A percentile compares a stretch with the other conserved stretches of the same genome.
Evolutionary conservation across 1,140 invertebrate genomes (phyloP).

Genomic region (Achroia grisella): DNA sequence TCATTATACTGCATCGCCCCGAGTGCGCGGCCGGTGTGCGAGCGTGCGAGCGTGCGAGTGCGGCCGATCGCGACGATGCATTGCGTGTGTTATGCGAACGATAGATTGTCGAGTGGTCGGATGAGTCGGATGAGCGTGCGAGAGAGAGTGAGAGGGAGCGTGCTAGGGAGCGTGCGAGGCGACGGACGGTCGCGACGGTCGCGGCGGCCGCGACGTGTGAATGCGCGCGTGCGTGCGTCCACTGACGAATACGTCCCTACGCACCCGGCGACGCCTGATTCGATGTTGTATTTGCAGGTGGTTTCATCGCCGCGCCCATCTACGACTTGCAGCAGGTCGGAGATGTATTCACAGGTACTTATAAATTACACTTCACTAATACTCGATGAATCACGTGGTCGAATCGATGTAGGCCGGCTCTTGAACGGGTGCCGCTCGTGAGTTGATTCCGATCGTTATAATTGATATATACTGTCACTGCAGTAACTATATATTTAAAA

Average conservation of each 20-base stretch:
- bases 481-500: too few relatives aligned
- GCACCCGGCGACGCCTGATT: constrained; percentile 2
- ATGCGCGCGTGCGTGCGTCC: constrained; percentile 11
- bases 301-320: constrained; percentile 75
- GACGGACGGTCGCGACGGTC: constrained; percentile 2
- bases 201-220: constrained; percentile 4
- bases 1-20: constrained; percentile 36
- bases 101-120: constrained; percentile 18
- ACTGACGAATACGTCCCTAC: constrained; percentile 2
- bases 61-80: too few relatives aligned
- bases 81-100: too few relatives aligned
- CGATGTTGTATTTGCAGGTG: constrained; percentile 29
- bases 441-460: too few relatives aligned
- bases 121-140: constrained; percentile 8
- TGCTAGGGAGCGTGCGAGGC: constrained; percentile 8
- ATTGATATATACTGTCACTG: too few relatives aligned
- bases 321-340: constrained; percentile 90
- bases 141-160: constrained; percentile 3
- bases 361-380: too few relatives aligned
- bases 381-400: too few relatives aligned
- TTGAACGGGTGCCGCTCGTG: too few relatives aligned
- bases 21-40: constrained; percentile 13
- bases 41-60: constrained; percentile 5
- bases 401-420: too few relatives aligned
- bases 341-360: constrained; percentile 85